Conservation (phyloP, 1,140 invertebrate species). For the Trichonephila clavipes region DNA sequence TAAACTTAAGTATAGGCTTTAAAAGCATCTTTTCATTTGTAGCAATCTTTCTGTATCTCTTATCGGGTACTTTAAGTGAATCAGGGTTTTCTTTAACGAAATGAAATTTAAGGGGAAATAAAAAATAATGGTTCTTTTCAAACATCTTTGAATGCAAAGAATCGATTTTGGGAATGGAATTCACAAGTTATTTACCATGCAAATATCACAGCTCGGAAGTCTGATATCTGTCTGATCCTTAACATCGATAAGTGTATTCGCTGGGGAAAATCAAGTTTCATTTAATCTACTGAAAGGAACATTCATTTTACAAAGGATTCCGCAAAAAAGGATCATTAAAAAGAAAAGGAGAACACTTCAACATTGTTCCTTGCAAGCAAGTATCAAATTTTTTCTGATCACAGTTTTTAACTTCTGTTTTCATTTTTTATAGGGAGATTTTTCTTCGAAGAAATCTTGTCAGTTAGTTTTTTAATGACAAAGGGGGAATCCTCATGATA, state of each 20-base stretch:
- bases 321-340: too few relatives aligned
- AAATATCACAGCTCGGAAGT: conserved; percentile 27
- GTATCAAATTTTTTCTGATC: conserved; percentile 18
- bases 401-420: neutral
- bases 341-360: neutral
- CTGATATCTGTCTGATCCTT: conserved; percentile 31
- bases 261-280: conserved; percentile 18
- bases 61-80: neutral
- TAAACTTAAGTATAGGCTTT: too few relatives aligned
- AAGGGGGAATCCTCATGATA: neutral
- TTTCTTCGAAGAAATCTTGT: neutral
- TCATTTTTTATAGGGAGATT: neutral
- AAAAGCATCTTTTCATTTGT: too few relatives aligned
- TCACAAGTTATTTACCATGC: conserved; percentile 25
- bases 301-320: neutral
- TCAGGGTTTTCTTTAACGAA: neutral
- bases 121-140: neutral
- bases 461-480: conserved; percentile 55
- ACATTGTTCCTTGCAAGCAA: neutral
- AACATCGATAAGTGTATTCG: conserved; percentile 36
- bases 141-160: neutral
- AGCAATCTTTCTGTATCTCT: neutral
- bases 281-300: conserved; percentile 3
- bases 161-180: conserved; percentile 46
- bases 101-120: neutral